phyloP scores from a whole-genome alignment of 2,888 invertebrate species.

The Nemoura dubitans region DNA sequence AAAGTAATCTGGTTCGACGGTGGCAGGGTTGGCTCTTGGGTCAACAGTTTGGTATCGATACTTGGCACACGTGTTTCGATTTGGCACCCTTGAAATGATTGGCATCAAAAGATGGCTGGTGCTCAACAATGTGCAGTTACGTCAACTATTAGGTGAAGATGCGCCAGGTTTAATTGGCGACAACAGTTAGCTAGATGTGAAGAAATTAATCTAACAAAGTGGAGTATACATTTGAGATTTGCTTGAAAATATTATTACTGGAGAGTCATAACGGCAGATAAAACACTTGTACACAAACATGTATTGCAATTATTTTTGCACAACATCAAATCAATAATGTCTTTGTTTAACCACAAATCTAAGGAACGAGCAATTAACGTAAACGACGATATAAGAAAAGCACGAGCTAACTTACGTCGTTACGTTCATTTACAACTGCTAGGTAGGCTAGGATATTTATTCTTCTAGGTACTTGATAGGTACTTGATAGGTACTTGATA shows the following conservation, averaged over 20 bases:
- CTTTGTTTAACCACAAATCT: background rate
- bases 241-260: slow-evolving; percentile 46
- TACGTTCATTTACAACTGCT: background rate
- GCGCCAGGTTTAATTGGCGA: background rate
- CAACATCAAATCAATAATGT: slow-evolving; percentile 4
- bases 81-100: slow-evolving; percentile 35
- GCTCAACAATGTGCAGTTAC: background rate
- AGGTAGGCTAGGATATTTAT: background rate
- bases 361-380: background rate
- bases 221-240: slow-evolving; percentile 44
- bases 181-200: slow-evolving; percentile 36
- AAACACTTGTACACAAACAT: slow-evolving; percentile 46
- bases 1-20: background rate
- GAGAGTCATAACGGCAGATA: slow-evolving; percentile 45
- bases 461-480: background rate
- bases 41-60: slow-evolving; percentile 18
- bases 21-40: background rate
- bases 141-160: slow-evolving; percentile 4
- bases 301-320: slow-evolving; percentile 9
- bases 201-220: slow-evolving; percentile 30
- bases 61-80: slow-evolving; percentile 13
- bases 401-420: background rate
- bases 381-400: background rate
- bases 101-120: slow-evolving; percentile 21
- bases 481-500: slow-evolving; percentile 12